Percentiles rank a stretch among this genome's conserved stretches.
Evolutionary conservation across 2,113 vertebrate genomes (phyloP).

Genomic region (Labeo rohita): DNA sequence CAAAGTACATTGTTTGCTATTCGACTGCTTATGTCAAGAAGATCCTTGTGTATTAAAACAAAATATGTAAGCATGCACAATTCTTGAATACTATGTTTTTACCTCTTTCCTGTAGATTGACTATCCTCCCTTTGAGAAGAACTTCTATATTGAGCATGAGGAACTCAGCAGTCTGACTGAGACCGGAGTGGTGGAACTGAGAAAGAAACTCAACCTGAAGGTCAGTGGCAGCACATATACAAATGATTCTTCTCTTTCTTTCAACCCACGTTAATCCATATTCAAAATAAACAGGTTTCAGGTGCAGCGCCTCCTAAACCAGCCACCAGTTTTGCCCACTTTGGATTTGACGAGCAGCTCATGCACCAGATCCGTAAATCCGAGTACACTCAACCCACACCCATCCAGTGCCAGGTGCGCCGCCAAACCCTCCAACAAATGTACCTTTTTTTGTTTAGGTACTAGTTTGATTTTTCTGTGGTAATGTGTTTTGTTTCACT

Average conservation of each 20-base stretch:
- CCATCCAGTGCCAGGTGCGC: slow-evolving; percentile 95
- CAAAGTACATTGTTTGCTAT: background rate
- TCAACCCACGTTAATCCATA: background rate
- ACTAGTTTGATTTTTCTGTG: background rate
- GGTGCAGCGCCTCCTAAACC: slow-evolving; percentile 94
- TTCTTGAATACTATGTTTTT: background rate
- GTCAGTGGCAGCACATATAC: slow-evolving; percentile 72
- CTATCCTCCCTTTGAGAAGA: slow-evolving; percentile 95
- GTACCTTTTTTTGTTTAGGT: background rate
- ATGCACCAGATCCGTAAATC: slow-evolving; percentile 99
- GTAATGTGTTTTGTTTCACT: background rate
- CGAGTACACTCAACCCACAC: slow-evolving; percentile 97
- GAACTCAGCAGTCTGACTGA: slow-evolving; percentile 88
- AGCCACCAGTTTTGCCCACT: slow-evolving; percentile 96
- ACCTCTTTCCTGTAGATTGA: slow-evolving; percentile 82
- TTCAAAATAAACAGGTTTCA: slow-evolving; percentile 81
- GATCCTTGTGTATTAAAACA: background rate
- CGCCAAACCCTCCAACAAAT: background rate
- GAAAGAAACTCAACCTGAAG: slow-evolving; percentile 93
- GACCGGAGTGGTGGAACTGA: slow-evolving; percentile 85
- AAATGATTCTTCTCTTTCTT: background rate
- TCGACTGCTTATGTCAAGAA: background rate
- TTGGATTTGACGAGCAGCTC: slow-evolving; percentile 95
- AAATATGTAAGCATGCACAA: background rate
- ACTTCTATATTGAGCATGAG: slow-evolving; percentile 96